phyloP scores from a whole-genome alignment of 2,888 invertebrate genomes.

The Eudasyphora cyanicolor region DNA sequence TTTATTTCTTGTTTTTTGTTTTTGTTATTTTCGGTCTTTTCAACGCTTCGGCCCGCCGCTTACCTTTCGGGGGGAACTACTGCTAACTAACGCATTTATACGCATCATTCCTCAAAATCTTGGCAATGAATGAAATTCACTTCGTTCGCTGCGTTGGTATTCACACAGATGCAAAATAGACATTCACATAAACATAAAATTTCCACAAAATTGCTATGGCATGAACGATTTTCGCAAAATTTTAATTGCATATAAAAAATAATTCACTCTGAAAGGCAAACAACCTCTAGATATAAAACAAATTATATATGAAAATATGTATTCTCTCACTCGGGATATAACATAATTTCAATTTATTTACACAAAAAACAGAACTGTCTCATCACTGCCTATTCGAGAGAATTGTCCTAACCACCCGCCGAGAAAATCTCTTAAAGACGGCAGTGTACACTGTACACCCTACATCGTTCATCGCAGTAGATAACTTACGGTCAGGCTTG shows the following conservation, averaged over 20 bases:
- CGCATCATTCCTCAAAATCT: neutral
- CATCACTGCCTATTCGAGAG: neutral
- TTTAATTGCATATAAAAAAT: slow-evolving; percentile 38
- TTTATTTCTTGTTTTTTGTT: neutral
- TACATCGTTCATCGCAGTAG: too few relatives aligned
- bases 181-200: too few relatives aligned
- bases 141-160: too few relatives aligned
- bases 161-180: too few relatives aligned
- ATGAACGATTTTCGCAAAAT: slow-evolving; percentile 38
- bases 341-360: neutral
- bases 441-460: too few relatives aligned
- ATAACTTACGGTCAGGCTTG: too few relatives aligned
- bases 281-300: slow-evolving; percentile 40
- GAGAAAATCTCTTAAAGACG: too few relatives aligned
- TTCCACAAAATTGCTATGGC: neutral
- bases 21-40: too few relatives aligned
- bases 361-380: neutral
- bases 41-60: too few relatives aligned
- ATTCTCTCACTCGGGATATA: too few relatives aligned
- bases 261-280: slow-evolving; percentile 53
- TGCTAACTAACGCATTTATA: neutral
- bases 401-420: neutral
- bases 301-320: too few relatives aligned
- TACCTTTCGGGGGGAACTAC: too few relatives aligned
- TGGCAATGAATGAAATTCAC: neutral